A percentile compares a stretch with the other conserved stretches of the same genome.
phyloP scores from a whole-genome alignment of 30 jellyfish, hydroid and myxozoan species.

The Aurelia coerulea region DNA sequence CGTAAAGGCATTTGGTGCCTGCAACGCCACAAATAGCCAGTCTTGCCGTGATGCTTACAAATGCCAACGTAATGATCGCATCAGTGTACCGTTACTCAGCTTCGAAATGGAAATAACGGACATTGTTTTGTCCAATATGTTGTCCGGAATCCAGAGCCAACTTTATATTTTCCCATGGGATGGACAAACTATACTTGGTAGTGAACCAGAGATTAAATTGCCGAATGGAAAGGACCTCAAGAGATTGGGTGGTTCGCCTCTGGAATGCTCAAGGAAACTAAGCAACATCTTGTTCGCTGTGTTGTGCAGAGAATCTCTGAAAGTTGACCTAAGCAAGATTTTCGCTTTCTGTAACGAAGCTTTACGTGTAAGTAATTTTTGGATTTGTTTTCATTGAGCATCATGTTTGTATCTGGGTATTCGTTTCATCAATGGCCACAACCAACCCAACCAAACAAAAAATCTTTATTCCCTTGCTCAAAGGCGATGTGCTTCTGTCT shows the following conservation, averaged over 20 bases:
- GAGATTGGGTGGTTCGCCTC: conserved; percentile 17
- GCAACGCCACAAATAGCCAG: conserved; percentile 40
- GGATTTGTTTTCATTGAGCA: background rate
- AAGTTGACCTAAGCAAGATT: conserved; percentile 39
- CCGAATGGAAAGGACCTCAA: conserved; percentile 7
- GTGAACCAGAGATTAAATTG: conserved; percentile 15
- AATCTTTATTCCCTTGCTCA: background rate
- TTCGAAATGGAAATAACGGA: conserved; percentile 79
- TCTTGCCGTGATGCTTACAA: conserved; percentile 49
- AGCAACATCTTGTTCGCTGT: conserved; percentile 67
- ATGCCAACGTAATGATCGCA: conserved; percentile 65
- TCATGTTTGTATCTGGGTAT: background rate
- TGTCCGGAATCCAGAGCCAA: conserved; percentile 53
- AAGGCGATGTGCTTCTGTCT: too few species aligned
- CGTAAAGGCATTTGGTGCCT: conserved; percentile 53
- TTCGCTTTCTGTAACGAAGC: conserved; percentile 57
- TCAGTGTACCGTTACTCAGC: conserved; percentile 66
- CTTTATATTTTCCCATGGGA: conserved; percentile 70
- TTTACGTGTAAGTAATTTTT: conserved; percentile 15
- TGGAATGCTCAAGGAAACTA: conserved; percentile 30
- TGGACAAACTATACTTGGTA: background rate
- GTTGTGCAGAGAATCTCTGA: conserved; percentile 64
- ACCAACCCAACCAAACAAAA: background rate
- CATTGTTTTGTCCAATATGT: conserved; percentile 66
- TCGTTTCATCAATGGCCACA: background rate